These are phyloP conservation scores for Drosophila albomicans DNA, from an alignment of 1,140 invertebrate species.

Conservation along the genomic window DNA sequence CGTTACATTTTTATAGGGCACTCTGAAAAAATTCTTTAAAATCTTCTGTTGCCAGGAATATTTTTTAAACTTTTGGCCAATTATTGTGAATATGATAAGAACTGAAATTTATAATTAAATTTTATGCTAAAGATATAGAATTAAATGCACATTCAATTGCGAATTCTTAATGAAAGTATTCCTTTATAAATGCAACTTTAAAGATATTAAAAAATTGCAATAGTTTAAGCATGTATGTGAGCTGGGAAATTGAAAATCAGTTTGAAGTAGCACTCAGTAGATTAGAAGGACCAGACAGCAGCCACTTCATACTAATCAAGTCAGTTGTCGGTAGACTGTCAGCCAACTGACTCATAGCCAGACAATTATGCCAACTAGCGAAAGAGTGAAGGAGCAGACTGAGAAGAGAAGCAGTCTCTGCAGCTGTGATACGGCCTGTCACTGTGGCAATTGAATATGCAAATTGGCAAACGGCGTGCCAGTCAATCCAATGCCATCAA, in stretches of 20 bases:
- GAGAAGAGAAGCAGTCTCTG: slow-evolving; percentile 3
- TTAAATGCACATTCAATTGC: too few relatives aligned
- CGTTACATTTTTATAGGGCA: too few relatives aligned
- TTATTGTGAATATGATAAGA: too few relatives aligned
- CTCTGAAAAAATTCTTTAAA: too few relatives aligned
- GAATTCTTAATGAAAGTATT: too few relatives aligned
- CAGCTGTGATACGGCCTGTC: slow-evolving; percentile 35
- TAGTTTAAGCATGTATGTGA: slow-evolving; percentile 16
- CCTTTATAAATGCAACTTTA: not conserved
- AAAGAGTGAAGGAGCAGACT: slow-evolving; percentile 6
- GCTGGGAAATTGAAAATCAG: slow-evolving; percentile 43
- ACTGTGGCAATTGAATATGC: slow-evolving; percentile 62
- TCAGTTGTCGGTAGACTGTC: slow-evolving; percentile 46
- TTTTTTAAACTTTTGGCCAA: too few relatives aligned
- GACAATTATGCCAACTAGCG: slow-evolving; percentile 45
- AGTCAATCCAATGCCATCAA: slow-evolving; percentile 42
- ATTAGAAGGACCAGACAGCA: slow-evolving; percentile 28
- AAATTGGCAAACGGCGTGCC: slow-evolving; percentile 48
- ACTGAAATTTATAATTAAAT: too few relatives aligned
- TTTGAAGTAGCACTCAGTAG: slow-evolving; percentile 24
- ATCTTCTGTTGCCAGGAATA: too few relatives aligned
- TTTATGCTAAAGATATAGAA: too few relatives aligned
- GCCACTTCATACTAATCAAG: slow-evolving; percentile 55
- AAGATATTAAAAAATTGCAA: not conserved
- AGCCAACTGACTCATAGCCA: slow-evolving; percentile 40